Base-by-base conservation (phyloP, 2,113 vertebrate genomes). In the Microtus pennsylvanicus region DNA sequence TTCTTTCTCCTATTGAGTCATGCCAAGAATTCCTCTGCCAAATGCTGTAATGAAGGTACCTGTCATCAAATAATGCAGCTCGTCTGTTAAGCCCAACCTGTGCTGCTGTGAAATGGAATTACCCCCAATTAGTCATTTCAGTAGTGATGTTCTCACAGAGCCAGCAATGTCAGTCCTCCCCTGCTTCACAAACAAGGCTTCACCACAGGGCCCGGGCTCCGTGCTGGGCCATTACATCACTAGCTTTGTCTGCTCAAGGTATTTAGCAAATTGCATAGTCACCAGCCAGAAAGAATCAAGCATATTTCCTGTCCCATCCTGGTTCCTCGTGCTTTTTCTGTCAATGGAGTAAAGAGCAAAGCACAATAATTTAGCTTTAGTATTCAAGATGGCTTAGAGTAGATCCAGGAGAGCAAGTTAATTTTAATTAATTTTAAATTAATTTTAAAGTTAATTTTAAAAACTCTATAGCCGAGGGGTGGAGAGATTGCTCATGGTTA, bases 21-120 rank as follows among this genome's bases (percentile, higher is more conserved):
- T 95, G 65, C 12, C 58, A 89, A 69, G 90, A 94, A 81, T 93
- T 86, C 22, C 50, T 94, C 85, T 91, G 35, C 47, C 90, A 94
- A 83, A 89, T 55, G 5, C 24, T 67, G 12, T 45, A 89, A 88
- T 74, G 91, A 96, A 94, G 50, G 35, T 58, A 33, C 19, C 13
- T 50, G 65, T 77, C 76, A 63, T 50, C 82, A 92, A 74, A 78
- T 90, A 82, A 92, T 58, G 50, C 47, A 24, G 30, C 8, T 95
- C 63, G 65, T 75, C 74, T 97, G 47, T 61, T 78, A 82, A 82
- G 72, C 77, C 76, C 47, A 93, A 88, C 55, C 70, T 61, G 30
- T 78, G 80, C 70, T 76, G 21, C 42, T 67, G 50, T 45, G 92
- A 94, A 91, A 72, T 58, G 22, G 76, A 92, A 96, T 82, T 69